phyloP scores from a whole-genome alignment of 2,888 invertebrate species.

The Microchrysa polita region DNA sequence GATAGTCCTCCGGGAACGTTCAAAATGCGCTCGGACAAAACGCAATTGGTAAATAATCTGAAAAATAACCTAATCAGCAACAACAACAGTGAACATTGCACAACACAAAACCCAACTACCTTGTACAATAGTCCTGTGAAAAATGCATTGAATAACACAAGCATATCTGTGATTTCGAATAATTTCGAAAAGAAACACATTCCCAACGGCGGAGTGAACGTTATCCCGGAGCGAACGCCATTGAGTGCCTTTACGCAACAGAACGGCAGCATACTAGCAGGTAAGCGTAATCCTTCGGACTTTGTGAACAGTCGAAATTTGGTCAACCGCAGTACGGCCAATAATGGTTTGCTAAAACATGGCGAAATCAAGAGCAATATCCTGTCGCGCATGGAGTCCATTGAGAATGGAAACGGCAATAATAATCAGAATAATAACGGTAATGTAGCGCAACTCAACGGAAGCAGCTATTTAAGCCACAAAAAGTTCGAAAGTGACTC shows the following conservation, averaged over 20 bases:
- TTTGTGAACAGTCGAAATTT: slow-evolving; percentile 63
- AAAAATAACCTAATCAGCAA: not conserved
- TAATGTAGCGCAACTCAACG: slow-evolving; percentile 52
- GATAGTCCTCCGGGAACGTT: slow-evolving; percentile 62
- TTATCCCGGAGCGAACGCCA: not conserved
- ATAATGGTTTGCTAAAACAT: slow-evolving; percentile 62
- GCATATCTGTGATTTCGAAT: slow-evolving; percentile 49
- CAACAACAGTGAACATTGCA: slow-evolving; percentile 49
- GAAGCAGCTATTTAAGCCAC: slow-evolving; percentile 54
- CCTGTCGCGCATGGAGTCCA: slow-evolving; percentile 3
- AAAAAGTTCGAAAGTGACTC: slow-evolving; percentile 63
- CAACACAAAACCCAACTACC: slow-evolving; percentile 43
- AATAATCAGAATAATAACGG: slow-evolving; percentile 46
- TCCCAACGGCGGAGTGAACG: not conserved
- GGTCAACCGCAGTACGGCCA: slow-evolving; percentile 60
- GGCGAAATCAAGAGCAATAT: slow-evolving; percentile 50
- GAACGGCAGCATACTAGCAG: slow-evolving; percentile 42
- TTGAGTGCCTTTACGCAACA: slow-evolving; percentile 1
- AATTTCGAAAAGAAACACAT: slow-evolving; percentile 45
- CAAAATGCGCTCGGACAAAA: slow-evolving; percentile 54
- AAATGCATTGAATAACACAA: slow-evolving; percentile 44
- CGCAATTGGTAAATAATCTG: slow-evolving; percentile 46
- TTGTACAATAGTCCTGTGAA: slow-evolving; percentile 46
- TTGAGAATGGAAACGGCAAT: slow-evolving; percentile 27
- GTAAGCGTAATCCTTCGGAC: slow-evolving; percentile 54